Evolutionary conservation across 2,888 invertebrate genomes (phyloP).

Genomic region (Chesias legatella): DNA sequence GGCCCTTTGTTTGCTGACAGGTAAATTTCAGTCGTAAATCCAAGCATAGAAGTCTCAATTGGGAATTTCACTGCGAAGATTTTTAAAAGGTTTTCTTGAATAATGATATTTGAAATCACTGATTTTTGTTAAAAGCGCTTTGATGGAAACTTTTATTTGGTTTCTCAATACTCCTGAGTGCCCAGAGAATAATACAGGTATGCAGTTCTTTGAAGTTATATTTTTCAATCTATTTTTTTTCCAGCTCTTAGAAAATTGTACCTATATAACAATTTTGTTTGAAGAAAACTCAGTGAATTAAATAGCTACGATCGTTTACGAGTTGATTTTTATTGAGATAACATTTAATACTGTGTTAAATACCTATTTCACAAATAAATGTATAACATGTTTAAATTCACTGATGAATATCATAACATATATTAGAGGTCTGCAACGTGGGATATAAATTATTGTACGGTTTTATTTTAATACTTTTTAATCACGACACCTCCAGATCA

Average conservation of each 20-base stretch:
- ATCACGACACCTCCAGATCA: too few species aligned
- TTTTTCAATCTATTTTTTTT: slow-evolving; percentile 8
- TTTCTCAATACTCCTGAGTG: slow-evolving; percentile 5
- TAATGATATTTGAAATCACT: slow-evolving; percentile 3
- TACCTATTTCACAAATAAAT: too few species aligned
- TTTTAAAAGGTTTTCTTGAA: slow-evolving; percentile 5
- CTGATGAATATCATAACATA: too few species aligned
- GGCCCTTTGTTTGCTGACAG: too few species aligned
- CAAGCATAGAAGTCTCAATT: slow-evolving; percentile 13
- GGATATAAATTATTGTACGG: too few species aligned
- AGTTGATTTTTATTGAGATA: too few species aligned
- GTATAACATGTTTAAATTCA: too few species aligned
- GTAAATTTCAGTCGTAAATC: too few species aligned
- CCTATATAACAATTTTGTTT: slow-evolving; percentile 1
- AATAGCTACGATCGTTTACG: neutral
- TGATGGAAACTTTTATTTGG: slow-evolving; percentile 4
- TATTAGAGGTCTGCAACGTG: too few species aligned
- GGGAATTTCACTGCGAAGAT: slow-evolving; percentile 18
- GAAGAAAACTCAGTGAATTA: neutral
- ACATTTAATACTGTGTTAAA: too few species aligned
- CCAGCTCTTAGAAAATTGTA: neutral
- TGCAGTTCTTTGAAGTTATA: slow-evolving; percentile 9
- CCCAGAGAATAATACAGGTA: slow-evolving; percentile 8
- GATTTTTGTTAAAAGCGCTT: slow-evolving; percentile 4
- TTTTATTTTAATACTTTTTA: too few species aligned